Evolutionary conservation across 1,140 invertebrate species (phyloP), one percentile per base, ranked within the genome.

Genomic region (Gonatopus flavifemur): DNA sequence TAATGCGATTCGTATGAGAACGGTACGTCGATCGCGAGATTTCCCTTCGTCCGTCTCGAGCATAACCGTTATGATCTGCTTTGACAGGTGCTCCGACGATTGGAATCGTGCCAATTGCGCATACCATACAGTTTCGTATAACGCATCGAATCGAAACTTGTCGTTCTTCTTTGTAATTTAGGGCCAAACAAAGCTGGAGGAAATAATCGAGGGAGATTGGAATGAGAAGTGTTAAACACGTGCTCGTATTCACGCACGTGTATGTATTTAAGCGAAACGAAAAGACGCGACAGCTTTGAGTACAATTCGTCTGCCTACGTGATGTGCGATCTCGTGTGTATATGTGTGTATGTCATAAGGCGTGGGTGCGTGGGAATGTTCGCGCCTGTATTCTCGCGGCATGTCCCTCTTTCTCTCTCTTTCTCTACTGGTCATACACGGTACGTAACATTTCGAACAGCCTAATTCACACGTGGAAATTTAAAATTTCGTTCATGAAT

Each of bases 311-410:
- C n/a, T 16, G 31, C 40, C 50, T 45, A 52, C 50, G 33, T 38
- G 37, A 18, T 49, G 36, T 37, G 20, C 33, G 32, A n/a, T n/a
- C 31, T 32, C 39, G 20, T 31, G 32, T 22, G 25, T 7, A n/a
- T 40, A 28, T 40, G 46, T 18, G 38, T 36, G 5, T 12, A 3
- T 31, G 9, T 31, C 13, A 12, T 8, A 19, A 61, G 35, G 32
- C 33, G 44, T 39, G 43, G 43, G 47, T 41, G 52, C 58, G 58
- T 59, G 58, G 58, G 58, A 61, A 61, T 56, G 44, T 41, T 49
- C 31, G 48, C 37, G 25, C 20, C 39, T 55, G 36, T 58, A 52
- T 45, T 35, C 47, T 52, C 35, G 43, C 49, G 10, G 19, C 15
- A 12, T 21, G n/a, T 46, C 42, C n/a, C n/a, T 39, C 5, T 31